Evolutionary conservation across 2,888 invertebrate species (phyloP).

Genomic region (Caenorhabditis sp.): DNA sequence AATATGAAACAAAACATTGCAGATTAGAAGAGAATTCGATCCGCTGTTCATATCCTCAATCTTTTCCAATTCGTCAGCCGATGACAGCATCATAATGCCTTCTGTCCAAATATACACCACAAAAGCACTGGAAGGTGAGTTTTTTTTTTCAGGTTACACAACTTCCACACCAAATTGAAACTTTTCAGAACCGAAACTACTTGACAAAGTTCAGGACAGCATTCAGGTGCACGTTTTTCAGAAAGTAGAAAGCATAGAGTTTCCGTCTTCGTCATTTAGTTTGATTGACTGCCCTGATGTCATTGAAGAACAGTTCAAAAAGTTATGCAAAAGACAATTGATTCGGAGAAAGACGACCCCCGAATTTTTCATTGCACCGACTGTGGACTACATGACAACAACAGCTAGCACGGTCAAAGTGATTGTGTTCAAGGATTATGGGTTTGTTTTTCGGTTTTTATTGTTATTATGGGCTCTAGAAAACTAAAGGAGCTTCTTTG

Average conservation of each 20-base stretch:
- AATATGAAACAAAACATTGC: too few species aligned
- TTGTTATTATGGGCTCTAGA: too few species aligned
- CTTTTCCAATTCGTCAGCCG: slow-evolving; percentile 2
- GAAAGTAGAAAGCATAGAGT: neutral
- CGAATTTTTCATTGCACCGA: slow-evolving; percentile 67
- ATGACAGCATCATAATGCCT: slow-evolving; percentile 19
- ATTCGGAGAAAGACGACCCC: slow-evolving; percentile 31
- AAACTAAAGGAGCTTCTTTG: too few species aligned
- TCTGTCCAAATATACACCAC: slow-evolving; percentile 13
- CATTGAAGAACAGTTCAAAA: slow-evolving; percentile 30
- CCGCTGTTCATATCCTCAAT: slow-evolving; percentile 45
- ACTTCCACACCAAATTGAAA: neutral
- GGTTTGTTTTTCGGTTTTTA: slow-evolving; percentile 25
- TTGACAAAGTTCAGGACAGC: neutral
- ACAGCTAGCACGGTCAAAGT: slow-evolving; percentile 71
- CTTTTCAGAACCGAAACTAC: slow-evolving; percentile 19
- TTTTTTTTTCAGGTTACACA: neutral
- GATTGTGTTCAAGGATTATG: slow-evolving; percentile 63
- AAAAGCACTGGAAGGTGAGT: slow-evolving; percentile 29
- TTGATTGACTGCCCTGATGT: slow-evolving; percentile 12
- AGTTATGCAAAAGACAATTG: slow-evolving; percentile 9
- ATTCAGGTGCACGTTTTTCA: neutral
- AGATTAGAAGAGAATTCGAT: slow-evolving; percentile 69
- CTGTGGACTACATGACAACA: slow-evolving; percentile 74
- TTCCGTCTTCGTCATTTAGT: slow-evolving; percentile 11